Conservation (phyloP, 2,797 vertebrate species). For the Enteromius viviparus region DNA sequence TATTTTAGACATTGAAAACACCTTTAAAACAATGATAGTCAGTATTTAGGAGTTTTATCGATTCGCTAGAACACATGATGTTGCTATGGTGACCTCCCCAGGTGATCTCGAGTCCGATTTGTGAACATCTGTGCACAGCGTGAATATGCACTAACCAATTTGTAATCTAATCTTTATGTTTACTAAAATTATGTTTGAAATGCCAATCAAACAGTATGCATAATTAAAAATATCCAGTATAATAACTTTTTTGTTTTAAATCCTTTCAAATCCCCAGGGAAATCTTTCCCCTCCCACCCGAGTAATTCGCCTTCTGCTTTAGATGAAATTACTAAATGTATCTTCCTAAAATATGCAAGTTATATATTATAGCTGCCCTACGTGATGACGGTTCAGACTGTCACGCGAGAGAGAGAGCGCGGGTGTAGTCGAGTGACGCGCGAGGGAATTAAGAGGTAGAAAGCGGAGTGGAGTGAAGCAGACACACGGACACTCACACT, state of each 20-base stretch:
- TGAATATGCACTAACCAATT: background rate
- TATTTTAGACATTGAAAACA: background rate
- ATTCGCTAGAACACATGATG: background rate
- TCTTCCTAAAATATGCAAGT: background rate
- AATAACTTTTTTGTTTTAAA: background rate
- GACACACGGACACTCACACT: conserved; percentile 4
- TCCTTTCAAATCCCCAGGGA: background rate
- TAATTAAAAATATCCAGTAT: background rate
- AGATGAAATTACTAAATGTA: background rate
- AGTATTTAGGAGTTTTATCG: background rate
- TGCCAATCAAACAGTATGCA: background rate
- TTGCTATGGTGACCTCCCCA: background rate
- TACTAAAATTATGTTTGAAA: conserved; percentile 6
- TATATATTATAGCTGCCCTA: background rate
- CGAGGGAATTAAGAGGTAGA: conserved; percentile 34
- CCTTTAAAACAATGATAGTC: background rate
- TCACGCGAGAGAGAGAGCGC: background rate
- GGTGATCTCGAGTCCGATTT: background rate
- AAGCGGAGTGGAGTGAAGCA: conserved; percentile 5
- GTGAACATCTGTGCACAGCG: conserved; percentile 6
- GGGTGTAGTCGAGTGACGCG: conserved; percentile 38
- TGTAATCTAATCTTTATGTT: conserved; percentile 7
- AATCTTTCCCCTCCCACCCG: background rate
- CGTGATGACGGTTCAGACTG: conserved; percentile 1
- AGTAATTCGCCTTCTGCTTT: background rate